Percentiles rank a stretch among this genome's conserved stretches.
These are phyloP conservation scores for Drosophila mettleri DNA, from an alignment of 2,888 invertebrate species.

Conservation along the genomic window DNA sequence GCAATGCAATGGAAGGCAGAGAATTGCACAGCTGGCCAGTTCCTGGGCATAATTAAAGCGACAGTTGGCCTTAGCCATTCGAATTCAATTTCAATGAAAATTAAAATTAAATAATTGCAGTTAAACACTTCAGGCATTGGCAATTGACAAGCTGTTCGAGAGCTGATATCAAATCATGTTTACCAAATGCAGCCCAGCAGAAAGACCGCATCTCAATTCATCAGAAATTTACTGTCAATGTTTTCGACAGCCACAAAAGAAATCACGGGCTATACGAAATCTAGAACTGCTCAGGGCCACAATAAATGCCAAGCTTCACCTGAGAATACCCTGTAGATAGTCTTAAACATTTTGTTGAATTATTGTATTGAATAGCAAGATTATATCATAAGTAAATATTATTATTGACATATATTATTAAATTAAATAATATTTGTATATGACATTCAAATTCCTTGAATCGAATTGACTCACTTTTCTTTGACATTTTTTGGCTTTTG, in stretches of 20 bases:
- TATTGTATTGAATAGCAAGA: no score
- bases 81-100: not conserved
- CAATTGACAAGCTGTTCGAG: not conserved
- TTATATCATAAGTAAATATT: no score
- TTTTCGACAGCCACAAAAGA: conserved; percentile 38
- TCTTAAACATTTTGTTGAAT: no score
- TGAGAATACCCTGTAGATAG: not conserved
- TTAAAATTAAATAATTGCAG: not conserved
- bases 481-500: no score
- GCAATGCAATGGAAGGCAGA: not conserved
- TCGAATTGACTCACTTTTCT: no score
- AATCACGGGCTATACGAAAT: conserved; percentile 28
- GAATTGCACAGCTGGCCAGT: not conserved
- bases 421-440: no score
- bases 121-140: not conserved
- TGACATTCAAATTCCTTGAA: no score
- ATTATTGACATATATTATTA: no score
- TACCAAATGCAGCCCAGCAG: conserved; percentile 12
- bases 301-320: not conserved
- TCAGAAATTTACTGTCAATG: conserved; percentile 29
- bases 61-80: not conserved
- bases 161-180: conserved; percentile 5
- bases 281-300: conserved; percentile 15
- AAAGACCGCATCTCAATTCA: conserved; percentile 14
- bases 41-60: not conserved